A percentile compares a stretch with the other conserved stretches of the same genome.
These are phyloP conservation scores for Margarornis squamiger DNA, from an alignment of 2,797 vertebrate species.

Conservation along the genomic window DNA sequence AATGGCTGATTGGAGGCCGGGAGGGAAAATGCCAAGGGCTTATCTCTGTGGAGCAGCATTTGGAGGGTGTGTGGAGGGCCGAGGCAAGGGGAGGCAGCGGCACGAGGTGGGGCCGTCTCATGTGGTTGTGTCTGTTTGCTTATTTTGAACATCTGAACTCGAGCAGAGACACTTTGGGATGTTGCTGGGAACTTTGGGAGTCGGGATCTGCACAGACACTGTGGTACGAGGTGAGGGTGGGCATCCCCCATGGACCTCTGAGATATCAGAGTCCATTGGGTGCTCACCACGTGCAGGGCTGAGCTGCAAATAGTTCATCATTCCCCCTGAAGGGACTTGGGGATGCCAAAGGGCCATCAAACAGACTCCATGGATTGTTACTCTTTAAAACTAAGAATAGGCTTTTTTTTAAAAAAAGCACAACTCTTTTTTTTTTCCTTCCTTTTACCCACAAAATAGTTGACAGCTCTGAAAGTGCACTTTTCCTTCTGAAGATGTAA, in stretches of 20 bases:
- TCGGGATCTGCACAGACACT: background rate
- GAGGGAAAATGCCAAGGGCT: conserved; percentile 88
- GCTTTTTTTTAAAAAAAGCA: background rate
- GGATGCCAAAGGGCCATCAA: background rate
- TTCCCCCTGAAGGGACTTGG: background rate
- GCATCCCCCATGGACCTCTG: fast-evolving
- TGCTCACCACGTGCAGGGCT: fast-evolving
- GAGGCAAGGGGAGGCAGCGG: background rate
- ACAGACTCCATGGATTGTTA: background rate
- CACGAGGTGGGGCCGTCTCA: fast-evolving
- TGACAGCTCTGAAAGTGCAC: background rate
- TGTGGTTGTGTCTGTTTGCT: background rate
- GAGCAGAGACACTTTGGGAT: background rate
- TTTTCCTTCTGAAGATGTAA: conserved; percentile 36
- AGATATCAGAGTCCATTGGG: fast-evolving
- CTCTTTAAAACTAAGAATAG: background rate
- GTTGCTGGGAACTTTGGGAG: background rate
- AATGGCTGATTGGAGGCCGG: conserved; percentile 83
- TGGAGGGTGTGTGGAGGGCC: conserved; percentile 20
- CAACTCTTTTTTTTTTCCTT: background rate
- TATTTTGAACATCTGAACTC: conserved; percentile 6
- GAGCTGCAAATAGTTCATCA: background rate
- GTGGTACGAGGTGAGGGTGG: fast-evolving
- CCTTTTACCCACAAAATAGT: background rate
- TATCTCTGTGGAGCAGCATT: conserved; percentile 90